phyloP scores from a whole-genome alignment of 23 tunicate genomes.

The Phallusia fumigata region DNA sequence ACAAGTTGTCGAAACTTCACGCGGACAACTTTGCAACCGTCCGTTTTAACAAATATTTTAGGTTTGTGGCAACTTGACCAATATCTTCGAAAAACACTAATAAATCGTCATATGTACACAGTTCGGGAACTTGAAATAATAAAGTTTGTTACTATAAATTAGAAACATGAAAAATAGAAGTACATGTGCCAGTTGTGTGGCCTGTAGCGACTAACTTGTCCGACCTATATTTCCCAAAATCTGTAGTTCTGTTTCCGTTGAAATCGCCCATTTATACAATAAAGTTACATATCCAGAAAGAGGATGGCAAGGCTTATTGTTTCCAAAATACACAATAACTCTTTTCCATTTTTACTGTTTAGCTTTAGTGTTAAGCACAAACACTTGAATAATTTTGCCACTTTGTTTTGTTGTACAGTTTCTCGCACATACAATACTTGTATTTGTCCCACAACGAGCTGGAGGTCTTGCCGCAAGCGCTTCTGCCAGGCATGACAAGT shows the following conservation, averaged over 20 bases:
- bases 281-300: too few relatives aligned
- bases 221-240: too few relatives aligned
- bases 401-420: slow-evolving; percentile 20
- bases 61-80: slow-evolving; percentile 17
- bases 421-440: slow-evolving; percentile 44
- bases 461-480: slow-evolving; percentile 24
- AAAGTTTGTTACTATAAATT: neutral
- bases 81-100: neutral
- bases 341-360: too few relatives aligned
- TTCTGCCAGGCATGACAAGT: slow-evolving; percentile 23
- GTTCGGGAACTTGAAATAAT: neutral
- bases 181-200: too few relatives aligned
- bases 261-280: too few relatives aligned
- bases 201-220: too few relatives aligned
- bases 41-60: slow-evolving; percentile 38
- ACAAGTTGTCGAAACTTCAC: slow-evolving; percentile 35
- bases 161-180: too few relatives aligned
- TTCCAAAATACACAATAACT: too few relatives aligned
- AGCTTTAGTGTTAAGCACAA: too few relatives aligned
- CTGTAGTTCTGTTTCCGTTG: too few relatives aligned
- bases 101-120: neutral
- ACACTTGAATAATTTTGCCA: neutral
- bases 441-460: slow-evolving; percentile 57
- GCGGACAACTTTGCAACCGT: slow-evolving; percentile 52
- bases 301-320: too few relatives aligned